Evolutionary conservation across 2,888 invertebrate genomes (phyloP), one percentile per base, ranked within the genome.

Genomic region (Eupithecia insigniata): DNA sequence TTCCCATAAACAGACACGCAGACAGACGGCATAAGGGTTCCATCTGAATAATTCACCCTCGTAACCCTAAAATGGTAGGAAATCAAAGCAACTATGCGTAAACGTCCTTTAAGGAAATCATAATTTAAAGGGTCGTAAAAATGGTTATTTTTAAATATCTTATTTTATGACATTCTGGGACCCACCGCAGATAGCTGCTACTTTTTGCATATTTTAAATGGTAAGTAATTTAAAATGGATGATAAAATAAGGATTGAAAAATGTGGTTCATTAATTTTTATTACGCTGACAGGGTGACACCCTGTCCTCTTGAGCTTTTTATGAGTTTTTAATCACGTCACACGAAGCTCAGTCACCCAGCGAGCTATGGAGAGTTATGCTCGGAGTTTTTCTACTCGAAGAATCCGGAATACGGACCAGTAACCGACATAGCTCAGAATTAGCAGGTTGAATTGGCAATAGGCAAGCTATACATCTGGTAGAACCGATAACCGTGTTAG

Each of bases 161-260:
- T 67, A 69, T 74, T 74, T 72, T 67, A 72, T 46, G 66, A 65
- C 72, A 67, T 67, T 67, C 10, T 26, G 64, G 39, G 64, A 69
- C 67, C 67, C 61, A 72, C 71, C 68, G 68, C 60, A 61, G 36
- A 30, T 34, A 36, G 1, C 67, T 67, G 66, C 39, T 39, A 36
- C 62, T n/a, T 12, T 39, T 58, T 34, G 16, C 22, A 66, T 46
- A 66, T 28, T 65, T 65, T 66, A 18, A 60, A 36, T 12, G 51
- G 5, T 3, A 1, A 51, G 18, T 10, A 3, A 51, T 51, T 51
- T 51, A n/a, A 55, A 26, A 26, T 55, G 2, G 26, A 55, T 26
- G 26, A 26, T 55, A 55, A 26, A 26, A 12, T 10, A 51, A 26
- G 26, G 14, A 55, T 55, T 22, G 4, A 51, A 28, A 18, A 60